A percentile compares a stretch with the other conserved stretches of the same genome.
Evolutionary conservation across 2,888 invertebrate genomes (phyloP).

Genomic region (Conomelus anceps): DNA sequence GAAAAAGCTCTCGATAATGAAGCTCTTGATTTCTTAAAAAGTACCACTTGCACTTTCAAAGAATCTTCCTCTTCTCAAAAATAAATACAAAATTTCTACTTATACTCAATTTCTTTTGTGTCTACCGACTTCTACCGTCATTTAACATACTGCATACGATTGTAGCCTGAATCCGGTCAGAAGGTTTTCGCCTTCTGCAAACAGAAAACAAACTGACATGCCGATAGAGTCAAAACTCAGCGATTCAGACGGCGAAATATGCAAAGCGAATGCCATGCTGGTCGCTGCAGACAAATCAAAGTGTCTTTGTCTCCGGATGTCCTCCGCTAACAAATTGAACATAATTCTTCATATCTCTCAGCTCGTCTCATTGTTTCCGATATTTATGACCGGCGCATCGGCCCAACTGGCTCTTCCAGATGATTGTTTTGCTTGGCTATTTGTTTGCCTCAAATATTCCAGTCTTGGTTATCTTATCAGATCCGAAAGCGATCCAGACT

Average conservation of each 20-base stretch:
- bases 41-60: background rate
- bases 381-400: background rate
- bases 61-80: background rate
- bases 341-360: constrained; percentile 11
- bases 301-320: constrained; percentile 7
- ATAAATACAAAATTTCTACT: background rate
- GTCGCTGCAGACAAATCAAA: constrained; percentile 2
- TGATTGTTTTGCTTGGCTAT: constrained; percentile 3
- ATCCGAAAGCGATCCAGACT: background rate
- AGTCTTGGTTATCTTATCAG: background rate
- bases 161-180: background rate
- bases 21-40: too few species aligned
- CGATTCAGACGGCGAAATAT: background rate
- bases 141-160: background rate
- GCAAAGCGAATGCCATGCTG: constrained; percentile 3
- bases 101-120: background rate
- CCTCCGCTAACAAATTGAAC: constrained; percentile 9
- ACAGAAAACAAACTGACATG: background rate
- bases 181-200: background rate
- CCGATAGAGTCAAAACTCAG: background rate
- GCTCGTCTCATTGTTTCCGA: constrained; percentile 5
- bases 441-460: background rate
- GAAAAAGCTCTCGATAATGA: too few species aligned
- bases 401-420: background rate
- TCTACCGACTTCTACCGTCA: background rate